These are phyloP conservation scores for Hirtodrosophila cameraria DNA, from an alignment of 2,888 invertebrate genomes.

Conservation along the genomic window DNA sequence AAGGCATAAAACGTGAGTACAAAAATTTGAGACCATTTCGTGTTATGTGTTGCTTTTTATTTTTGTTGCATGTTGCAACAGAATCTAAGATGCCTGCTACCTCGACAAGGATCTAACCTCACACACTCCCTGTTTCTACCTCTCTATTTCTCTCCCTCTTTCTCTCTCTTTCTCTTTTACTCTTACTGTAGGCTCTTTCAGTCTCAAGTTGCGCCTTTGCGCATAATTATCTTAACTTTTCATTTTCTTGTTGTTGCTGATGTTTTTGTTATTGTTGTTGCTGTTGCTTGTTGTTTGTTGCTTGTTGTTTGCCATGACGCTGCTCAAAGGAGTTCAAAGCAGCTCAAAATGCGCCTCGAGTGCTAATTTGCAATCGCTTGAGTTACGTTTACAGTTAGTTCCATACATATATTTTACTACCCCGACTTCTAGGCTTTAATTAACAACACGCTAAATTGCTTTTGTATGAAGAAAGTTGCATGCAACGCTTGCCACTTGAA, in stretches of 20 bases:
- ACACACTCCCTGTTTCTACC: not conserved
- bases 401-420: constrained; percentile 10
- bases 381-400: constrained; percentile 38
- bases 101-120: constrained; percentile 36
- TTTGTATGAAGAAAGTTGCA: too few relatives aligned
- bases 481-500: too few relatives aligned
- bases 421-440: constrained; percentile 51
- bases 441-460: constrained; percentile 59
- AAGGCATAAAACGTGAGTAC: constrained; percentile 16
- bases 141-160: not conserved
- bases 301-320: constrained; percentile 15
- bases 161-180: not conserved
- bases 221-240: constrained; percentile 61
- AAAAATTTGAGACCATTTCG: constrained; percentile 35
- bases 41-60: constrained; percentile 20
- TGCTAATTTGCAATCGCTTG: constrained; percentile 55
- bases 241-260: constrained; percentile 37
- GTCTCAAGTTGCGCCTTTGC: constrained; percentile 38
- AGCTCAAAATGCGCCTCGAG: constrained; percentile 30
- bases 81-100: constrained; percentile 44
- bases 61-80: constrained; percentile 41
- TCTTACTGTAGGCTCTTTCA: not conserved
- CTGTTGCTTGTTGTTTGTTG: constrained; percentile 30
- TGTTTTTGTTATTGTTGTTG: constrained; percentile 18
- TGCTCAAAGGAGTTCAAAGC: constrained; percentile 64